These are phyloP conservation scores for Zootermopsis nevadensis DNA, from an alignment of 2,888 invertebrate species.

Conservation along the genomic window DNA sequence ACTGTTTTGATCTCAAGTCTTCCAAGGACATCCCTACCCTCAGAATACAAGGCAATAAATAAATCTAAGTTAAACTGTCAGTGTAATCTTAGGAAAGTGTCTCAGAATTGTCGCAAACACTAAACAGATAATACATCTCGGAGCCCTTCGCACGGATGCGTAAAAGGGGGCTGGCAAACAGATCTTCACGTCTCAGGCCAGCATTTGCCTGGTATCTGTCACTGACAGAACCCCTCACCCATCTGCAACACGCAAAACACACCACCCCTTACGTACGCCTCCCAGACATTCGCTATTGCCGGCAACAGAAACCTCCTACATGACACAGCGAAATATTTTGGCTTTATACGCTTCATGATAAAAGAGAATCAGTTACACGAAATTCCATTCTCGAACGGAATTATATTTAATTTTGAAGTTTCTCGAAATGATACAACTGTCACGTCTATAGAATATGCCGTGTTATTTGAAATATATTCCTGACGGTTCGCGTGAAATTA, in stretches of 20 bases:
- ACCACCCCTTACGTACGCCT: background rate
- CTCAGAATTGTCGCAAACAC: slow-evolving; percentile 38
- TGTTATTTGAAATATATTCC: no score
- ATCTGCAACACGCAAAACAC: background rate
- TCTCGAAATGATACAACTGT: no score
- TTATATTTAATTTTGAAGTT: no score
- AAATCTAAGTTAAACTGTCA: slow-evolving; percentile 28
- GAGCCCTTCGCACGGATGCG: background rate
- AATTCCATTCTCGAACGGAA: no score
- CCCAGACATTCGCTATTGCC: slow-evolving; percentile 8
- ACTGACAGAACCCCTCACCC: slow-evolving; percentile 29
- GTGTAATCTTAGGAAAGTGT: slow-evolving; percentile 17
- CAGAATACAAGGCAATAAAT: background rate
- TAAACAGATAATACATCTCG: slow-evolving; percentile 41
- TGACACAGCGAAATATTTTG: no score
- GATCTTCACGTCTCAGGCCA: slow-evolving; percentile 34
- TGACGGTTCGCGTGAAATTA: background rate
- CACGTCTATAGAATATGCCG: no score
- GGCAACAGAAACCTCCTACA: no score
- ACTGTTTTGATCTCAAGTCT: background rate
- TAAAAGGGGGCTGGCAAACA: background rate
- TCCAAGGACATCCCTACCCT: background rate
- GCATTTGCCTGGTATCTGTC: slow-evolving; percentile 42
- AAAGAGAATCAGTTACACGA: no score
- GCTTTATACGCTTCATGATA: no score